Conservation (phyloP, 2,797 vertebrate genomes). For the Myiotriccus ornatus region DNA sequence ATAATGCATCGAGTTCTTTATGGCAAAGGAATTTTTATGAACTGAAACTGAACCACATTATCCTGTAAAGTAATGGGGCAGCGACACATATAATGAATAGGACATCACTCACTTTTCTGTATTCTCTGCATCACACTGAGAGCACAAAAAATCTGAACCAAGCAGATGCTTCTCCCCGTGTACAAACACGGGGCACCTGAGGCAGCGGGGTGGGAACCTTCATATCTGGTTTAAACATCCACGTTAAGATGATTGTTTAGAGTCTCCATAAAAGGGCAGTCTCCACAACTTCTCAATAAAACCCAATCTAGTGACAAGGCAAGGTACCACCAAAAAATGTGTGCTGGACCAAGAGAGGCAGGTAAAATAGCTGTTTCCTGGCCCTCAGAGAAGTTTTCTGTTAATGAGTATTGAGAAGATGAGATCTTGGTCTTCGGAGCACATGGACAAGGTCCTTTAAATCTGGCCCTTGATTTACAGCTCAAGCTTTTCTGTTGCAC, state of each 20-base stretch:
- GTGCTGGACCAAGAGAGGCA: background rate
- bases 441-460: background rate
- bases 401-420: background rate
- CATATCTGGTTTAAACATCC: background rate
- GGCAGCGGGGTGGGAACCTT: background rate
- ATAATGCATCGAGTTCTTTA: slow-evolving; percentile 5
- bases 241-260: background rate
- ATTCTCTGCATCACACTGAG: background rate
- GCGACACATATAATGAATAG: background rate
- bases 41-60: slow-evolving; percentile 55
- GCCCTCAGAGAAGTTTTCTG: background rate
- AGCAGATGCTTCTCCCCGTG: background rate
- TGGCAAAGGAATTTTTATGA: slow-evolving; percentile 58
- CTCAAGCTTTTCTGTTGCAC: background rate
- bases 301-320: background rate
- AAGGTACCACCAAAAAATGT: background rate
- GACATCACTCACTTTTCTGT: background rate
- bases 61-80: slow-evolving; percentile 25
- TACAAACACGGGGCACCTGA: background rate
- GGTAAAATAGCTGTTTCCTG: background rate
- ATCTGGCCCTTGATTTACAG: background rate
- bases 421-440: background rate
- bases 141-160: background rate
- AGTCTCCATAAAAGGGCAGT: background rate
- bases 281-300: background rate